Conservation (phyloP, 2,888 invertebrate species). For the Tachina grossa region DNA sequence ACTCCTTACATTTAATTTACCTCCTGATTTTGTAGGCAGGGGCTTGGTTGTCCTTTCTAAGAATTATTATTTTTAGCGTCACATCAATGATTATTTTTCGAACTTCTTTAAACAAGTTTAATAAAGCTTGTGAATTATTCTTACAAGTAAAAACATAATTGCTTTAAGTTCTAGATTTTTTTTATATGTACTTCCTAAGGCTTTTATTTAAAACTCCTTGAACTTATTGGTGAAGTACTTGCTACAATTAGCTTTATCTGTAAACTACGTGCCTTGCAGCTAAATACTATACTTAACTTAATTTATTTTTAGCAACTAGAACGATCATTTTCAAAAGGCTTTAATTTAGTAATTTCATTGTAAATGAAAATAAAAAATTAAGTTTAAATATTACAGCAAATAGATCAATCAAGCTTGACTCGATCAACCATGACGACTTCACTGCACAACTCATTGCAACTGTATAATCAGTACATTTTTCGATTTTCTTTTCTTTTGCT, state of each 20-base stretch:
- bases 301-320: slow-evolving; percentile 46
- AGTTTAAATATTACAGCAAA: slow-evolving; percentile 10
- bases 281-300: slow-evolving; percentile 1
- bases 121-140: neutral
- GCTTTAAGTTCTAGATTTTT: neutral
- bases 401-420: slow-evolving; percentile 44
- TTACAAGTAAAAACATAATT: neutral
- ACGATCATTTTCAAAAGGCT: slow-evolving; percentile 4
- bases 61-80: neutral
- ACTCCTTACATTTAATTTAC: neutral
- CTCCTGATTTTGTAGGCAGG: neutral
- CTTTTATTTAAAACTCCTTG: neutral
- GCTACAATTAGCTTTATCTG: neutral
- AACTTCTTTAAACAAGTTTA: neutral
- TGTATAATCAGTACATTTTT: slow-evolving; percentile 4
- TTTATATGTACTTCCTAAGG: neutral
- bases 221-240: neutral
- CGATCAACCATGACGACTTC: slow-evolving; percentile 23
- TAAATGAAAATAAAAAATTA: neutral
- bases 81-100: neutral
- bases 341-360: slow-evolving; percentile 10
- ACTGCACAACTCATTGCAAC: slow-evolving; percentile 12
- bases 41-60: neutral
- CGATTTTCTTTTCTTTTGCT: slow-evolving; percentile 17
- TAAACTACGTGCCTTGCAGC: slow-evolving; percentile 24